Evolutionary conservation across 2,797 vertebrate species (phyloP), one percentile per base, ranked within the genome.

Genomic region (Sciaenops ocellatus): DNA sequence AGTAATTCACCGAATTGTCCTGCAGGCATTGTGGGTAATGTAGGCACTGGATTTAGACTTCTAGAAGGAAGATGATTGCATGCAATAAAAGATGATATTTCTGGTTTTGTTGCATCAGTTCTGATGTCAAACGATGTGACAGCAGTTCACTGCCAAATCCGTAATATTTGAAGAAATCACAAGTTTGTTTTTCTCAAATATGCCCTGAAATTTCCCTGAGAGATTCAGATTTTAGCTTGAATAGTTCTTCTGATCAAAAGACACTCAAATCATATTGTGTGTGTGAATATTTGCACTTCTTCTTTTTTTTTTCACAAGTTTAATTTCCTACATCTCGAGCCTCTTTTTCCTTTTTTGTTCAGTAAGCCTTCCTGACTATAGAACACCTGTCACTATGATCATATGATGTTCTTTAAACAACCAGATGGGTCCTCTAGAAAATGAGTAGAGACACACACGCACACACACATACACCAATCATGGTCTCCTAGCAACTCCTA

Each of bases 401-500:
- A 84, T 83, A 83, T 86, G 82, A 85, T 72, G 78, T 80, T 82
- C 73, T 87, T 88, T 69, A 83, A 87, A 76, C 82, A 89, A 76
- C 69, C 90, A 92, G 89, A 91, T 92, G 91, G 88, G 79, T 84
- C 85, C 69, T 80, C 42, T 60, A 68, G 69, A 89, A 85, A 83
- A 85, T 57, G 76, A 84, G 76, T 55, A 79, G 42, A 77, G 47
- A 84, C 65, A 78, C 41, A 82, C 60, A 74, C 30, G 51, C 52
- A 67, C 68, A 73, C 26, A 54, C 68, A 73, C 69, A 80, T 69
- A 77, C 68, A 73, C 78, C 65, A 76, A 86, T 79, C 65, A 70
- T 60, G 69, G 90, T 93, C 80, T 92, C 93, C 89, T 92, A 93
- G 90, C 92, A 92, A 93, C 92, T 87, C 82, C 85, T 92, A 91